Conservation (phyloP, 2,113 vertebrate species). For the Daboia siamensis region DNA sequence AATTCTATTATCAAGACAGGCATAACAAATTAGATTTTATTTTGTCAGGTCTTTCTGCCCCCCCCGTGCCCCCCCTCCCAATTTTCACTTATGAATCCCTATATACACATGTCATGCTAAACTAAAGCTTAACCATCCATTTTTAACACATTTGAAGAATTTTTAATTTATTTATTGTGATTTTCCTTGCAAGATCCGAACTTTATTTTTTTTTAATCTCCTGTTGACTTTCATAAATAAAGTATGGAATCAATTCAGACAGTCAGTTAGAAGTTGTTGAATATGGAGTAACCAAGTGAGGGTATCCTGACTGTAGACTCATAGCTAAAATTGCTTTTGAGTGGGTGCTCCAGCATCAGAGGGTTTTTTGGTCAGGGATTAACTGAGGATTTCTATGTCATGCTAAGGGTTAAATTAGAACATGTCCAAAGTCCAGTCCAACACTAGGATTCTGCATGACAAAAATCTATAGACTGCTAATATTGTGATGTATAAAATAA, state of each 20-base stretch:
- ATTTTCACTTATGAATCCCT: not conserved
- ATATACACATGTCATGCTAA: not conserved
- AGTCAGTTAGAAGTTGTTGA: not conserved
- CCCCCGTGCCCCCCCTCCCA: not conserved
- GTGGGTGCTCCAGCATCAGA: not conserved
- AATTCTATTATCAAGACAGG: not conserved
- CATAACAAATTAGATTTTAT: not conserved
- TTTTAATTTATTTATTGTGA: not conserved
- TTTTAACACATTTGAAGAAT: not conserved
- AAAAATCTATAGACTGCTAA: not conserved
- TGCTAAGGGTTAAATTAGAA: not conserved
- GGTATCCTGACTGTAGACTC: not conserved
- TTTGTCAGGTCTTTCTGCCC: not conserved
- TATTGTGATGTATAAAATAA: not conserved
- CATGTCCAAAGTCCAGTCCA: not conserved
- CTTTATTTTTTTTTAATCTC: not conserved
- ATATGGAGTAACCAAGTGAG: not conserved
- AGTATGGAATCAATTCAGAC: not conserved
- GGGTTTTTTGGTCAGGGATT: not conserved
- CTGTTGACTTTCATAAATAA: not conserved
- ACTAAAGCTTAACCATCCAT: not conserved
- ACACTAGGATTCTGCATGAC: not conserved
- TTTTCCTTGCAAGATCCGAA: not conserved
- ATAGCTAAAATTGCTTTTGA: not conserved
- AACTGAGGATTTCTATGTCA: not conserved